phyloP scores from a whole-genome alignment of 2,888 invertebrate genomes.

The Dasysyrphus albostriatus region DNA sequence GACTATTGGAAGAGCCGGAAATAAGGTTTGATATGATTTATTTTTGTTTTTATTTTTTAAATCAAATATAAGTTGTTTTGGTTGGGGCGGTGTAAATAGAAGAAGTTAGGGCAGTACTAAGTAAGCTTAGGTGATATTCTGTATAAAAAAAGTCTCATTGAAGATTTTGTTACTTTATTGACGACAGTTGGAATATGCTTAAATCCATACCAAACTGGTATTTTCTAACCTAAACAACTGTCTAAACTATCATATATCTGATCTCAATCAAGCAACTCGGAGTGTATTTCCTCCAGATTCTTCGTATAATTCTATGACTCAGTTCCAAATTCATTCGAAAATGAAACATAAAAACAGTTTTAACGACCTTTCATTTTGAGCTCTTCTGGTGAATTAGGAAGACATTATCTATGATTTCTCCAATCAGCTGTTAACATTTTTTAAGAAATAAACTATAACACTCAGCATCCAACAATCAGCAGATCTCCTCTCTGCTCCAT shows the following conservation, averaged over 20 bases:
- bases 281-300: background rate
- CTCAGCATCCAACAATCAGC: background rate
- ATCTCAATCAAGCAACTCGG: background rate
- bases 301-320: background rate
- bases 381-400: background rate
- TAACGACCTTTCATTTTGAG: background rate
- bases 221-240: too few relatives aligned
- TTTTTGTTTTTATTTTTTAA: slow-evolving; percentile 1
- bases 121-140: too few relatives aligned
- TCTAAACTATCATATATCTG: background rate
- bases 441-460: background rate
- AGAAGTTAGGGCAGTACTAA: background rate
- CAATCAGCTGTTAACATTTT: background rate
- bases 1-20: slow-evolving; percentile 77
- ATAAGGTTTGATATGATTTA: slow-evolving; percentile 80
- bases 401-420: background rate
- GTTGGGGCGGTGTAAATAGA: background rate
- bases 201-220: too few relatives aligned
- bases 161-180: too few relatives aligned
- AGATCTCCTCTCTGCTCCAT: background rate
- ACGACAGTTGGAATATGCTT: too few relatives aligned
- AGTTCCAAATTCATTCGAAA: background rate
- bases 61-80: background rate
- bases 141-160: too few relatives aligned
- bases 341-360: background rate